These are phyloP conservation scores for Physocephala rufipes DNA, from an alignment of 2,888 invertebrate genomes.

Conservation along the genomic window DNA sequence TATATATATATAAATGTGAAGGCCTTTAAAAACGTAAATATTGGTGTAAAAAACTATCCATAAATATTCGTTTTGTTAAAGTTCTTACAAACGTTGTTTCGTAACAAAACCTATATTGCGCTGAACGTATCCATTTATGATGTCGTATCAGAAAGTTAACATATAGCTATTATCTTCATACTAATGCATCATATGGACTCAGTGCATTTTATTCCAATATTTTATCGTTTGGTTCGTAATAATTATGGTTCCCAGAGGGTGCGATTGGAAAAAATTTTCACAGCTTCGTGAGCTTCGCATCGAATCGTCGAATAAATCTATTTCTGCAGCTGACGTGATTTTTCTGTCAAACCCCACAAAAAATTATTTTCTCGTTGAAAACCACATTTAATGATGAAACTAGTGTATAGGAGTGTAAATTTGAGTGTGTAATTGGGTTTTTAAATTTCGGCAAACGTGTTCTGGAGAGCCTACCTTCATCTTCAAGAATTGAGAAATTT, in stretches of 20 bases:
- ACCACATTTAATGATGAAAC: slow-evolving; percentile 38
- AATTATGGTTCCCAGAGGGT: slow-evolving; percentile 1
- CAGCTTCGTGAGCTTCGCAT: slow-evolving; percentile 45
- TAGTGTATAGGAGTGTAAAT: neutral
- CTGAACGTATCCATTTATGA: slow-evolving; percentile 3
- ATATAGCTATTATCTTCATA: neutral
- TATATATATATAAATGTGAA: too few species aligned
- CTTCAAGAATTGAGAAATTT: slow-evolving; percentile 1
- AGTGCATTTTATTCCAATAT: neutral
- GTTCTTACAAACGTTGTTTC: too few species aligned
- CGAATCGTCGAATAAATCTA: slow-evolving; percentile 45
- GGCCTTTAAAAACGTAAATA: too few species aligned
- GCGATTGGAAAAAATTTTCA: slow-evolving; percentile 29
- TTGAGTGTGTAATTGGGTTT: slow-evolving; percentile 14
- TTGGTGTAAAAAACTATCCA: too few species aligned
- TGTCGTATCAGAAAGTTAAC: slow-evolving; percentile 14
- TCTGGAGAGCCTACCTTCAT: neutral
- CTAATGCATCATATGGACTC: neutral
- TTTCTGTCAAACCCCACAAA: slow-evolving; percentile 45
- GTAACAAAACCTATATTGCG: too few species aligned
- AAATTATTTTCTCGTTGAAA: slow-evolving; percentile 41
- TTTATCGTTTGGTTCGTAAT: slow-evolving; percentile 15
- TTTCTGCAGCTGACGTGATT: slow-evolving; percentile 50
- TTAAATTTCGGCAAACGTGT: slow-evolving; percentile 10
- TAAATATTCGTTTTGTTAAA: too few species aligned